Evolutionary conservation across 2,113 vertebrate genomes (phyloP).

Genomic region (Chloroceryle aenea): DNA sequence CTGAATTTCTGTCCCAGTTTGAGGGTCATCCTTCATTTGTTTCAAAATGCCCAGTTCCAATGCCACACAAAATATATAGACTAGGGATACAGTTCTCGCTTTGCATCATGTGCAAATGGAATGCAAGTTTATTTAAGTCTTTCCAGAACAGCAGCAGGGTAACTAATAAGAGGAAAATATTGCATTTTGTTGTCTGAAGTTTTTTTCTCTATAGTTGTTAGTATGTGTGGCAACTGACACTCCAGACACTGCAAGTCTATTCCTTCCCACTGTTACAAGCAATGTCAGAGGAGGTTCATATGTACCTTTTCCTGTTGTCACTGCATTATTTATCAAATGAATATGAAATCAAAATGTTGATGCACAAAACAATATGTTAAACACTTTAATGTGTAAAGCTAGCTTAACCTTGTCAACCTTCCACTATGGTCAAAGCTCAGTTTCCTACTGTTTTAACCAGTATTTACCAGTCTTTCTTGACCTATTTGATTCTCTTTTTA

Average conservation of each 20-base stretch:
- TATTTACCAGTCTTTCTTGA: neutral
- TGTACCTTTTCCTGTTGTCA: slow-evolving; percentile 59
- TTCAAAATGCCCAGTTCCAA: neutral
- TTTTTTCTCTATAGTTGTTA: slow-evolving; percentile 51
- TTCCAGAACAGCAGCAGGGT: neutral
- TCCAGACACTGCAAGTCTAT: neutral
- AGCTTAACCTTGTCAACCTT: neutral
- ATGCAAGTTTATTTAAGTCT: slow-evolving; percentile 41
- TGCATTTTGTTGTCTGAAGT: slow-evolving; percentile 50
- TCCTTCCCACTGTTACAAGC: slow-evolving; percentile 31
- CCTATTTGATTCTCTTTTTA: neutral
- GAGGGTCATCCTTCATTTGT: neutral
- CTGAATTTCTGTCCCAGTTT: neutral
- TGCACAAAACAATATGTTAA: slow-evolving; percentile 46
- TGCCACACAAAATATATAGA: neutral
- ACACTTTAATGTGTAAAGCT: neutral
- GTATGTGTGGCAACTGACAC: slow-evolving; percentile 40
- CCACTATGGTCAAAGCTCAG: neutral
- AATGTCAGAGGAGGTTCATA: slow-evolving; percentile 47
- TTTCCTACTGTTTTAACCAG: neutral
- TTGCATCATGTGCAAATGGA: slow-evolving; percentile 26
- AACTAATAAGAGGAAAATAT: slow-evolving; percentile 36
- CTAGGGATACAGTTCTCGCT: neutral
- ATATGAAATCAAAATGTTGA: slow-evolving; percentile 51
- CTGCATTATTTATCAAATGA: slow-evolving; percentile 70